phyloP scores from a whole-genome alignment of 2,888 invertebrate genomes.

The Ariolimax columbianus region DNA sequence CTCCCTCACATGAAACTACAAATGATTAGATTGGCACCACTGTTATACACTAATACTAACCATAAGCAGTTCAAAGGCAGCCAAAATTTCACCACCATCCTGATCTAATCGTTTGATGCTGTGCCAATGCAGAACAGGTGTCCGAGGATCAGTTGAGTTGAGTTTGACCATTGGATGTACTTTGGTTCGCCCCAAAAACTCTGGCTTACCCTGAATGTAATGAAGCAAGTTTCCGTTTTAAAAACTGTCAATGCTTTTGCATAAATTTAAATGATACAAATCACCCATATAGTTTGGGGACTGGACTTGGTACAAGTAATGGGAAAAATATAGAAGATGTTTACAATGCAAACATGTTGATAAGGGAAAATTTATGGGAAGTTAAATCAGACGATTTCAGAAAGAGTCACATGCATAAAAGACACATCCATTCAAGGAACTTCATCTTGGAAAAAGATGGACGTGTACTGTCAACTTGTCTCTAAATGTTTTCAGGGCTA shows the following conservation, averaged over 20 bases:
- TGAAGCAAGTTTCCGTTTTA: not conserved
- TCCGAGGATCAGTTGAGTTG: slow-evolving; percentile 74
- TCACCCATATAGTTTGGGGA: too few species aligned
- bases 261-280: too few species aligned
- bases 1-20: too few species aligned
- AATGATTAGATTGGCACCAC: too few species aligned
- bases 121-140: slow-evolving; percentile 79
- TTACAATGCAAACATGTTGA: not conserved
- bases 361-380: not conserved
- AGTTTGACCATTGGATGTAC: slow-evolving; percentile 78
- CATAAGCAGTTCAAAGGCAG: slow-evolving; percentile 79
- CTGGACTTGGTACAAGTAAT: not conserved
- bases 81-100: slow-evolving; percentile 79
- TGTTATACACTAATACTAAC: slow-evolving; percentile 71
- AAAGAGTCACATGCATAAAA: too few species aligned
- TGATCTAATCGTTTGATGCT: slow-evolving; percentile 72
- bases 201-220: slow-evolving; percentile 77
- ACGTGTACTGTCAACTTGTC: too few species aligned
- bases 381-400: not conserved
- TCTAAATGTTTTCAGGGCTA: too few species aligned
- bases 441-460: too few species aligned
- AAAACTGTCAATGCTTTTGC: not conserved
- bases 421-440: too few species aligned
- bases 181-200: slow-evolving; percentile 78
- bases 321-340: not conserved